Percentiles rank a stretch among this genome's conserved stretches.
Evolutionary conservation across 1,140 invertebrate species (phyloP).

Genomic region (Ceratina australensis): DNA sequence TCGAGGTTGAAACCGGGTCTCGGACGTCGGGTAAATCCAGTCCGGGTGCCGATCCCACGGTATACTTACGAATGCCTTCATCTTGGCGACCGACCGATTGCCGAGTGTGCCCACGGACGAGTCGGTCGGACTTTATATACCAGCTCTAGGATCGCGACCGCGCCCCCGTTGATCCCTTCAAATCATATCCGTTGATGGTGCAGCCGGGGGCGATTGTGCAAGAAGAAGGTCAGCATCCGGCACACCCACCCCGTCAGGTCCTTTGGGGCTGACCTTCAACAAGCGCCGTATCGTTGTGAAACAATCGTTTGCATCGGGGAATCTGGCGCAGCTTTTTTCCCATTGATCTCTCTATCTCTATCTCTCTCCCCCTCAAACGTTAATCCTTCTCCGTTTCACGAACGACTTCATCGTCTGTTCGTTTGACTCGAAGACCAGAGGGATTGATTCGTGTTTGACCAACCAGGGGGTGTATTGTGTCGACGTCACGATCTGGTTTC

Average conservation of each 20-base stretch:
- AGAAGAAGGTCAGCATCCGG: conserved; percentile 76
- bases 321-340: conserved; percentile 1
- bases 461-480: conserved; percentile 19
- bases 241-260: conserved; percentile 72
- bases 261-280: conserved; percentile 52
- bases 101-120: conserved; percentile 71
- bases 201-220: conserved; percentile 74
- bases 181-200: conserved; percentile 77
- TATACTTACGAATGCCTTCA: conserved; percentile 79
- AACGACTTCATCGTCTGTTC: not conserved
- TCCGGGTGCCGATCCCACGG: conserved; percentile 25
- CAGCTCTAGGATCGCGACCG: conserved; percentile 71
- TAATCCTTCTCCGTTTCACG: not conserved
- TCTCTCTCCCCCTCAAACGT: not conserved
- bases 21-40: conserved; percentile 2
- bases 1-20: not conserved
- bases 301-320: not conserved
- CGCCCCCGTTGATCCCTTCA: conserved; percentile 78
- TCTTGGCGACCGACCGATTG: conserved; percentile 73
- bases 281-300: not conserved
- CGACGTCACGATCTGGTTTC: not conserved
- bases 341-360: not conserved
- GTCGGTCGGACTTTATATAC: conserved; percentile 76
- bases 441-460: not conserved
- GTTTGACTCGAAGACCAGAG: not conserved